phyloP scores from a whole-genome alignment of 2,113 vertebrate genomes.

The Theristicus caerulescens region DNA sequence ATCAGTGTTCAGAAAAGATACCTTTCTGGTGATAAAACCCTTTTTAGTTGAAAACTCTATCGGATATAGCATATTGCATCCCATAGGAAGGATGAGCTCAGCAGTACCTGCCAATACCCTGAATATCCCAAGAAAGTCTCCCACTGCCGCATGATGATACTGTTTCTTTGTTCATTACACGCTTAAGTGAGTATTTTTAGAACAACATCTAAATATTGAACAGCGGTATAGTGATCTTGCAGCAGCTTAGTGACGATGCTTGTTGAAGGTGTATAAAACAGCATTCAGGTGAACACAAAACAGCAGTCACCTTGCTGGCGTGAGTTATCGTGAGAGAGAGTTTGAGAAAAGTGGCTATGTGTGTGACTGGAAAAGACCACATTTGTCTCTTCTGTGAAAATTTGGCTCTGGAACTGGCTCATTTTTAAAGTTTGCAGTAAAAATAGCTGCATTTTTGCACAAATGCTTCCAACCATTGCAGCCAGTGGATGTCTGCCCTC shows the following conservation, averaged over 20 bases:
- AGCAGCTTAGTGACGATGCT: background rate
- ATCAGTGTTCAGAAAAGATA: background rate
- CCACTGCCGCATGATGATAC: background rate
- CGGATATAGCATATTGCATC: background rate
- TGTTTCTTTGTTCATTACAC: background rate
- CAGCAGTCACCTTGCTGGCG: background rate
- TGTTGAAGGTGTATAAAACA: background rate
- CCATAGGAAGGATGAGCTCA: background rate
- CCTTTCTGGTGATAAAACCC: background rate
- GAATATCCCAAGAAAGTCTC: background rate
- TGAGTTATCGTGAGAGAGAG: background rate
- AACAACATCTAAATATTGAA: background rate
- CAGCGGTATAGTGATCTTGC: background rate
- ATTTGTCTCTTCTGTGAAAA: background rate
- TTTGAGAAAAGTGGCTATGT: fast-evolving
- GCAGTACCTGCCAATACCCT: background rate
- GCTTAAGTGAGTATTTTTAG: background rate
- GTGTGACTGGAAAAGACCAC: background rate
- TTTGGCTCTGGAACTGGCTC: background rate
- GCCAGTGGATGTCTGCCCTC: background rate
- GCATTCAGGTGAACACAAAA: background rate
- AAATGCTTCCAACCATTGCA: background rate
- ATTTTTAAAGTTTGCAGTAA: background rate
- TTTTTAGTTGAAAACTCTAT: background rate
- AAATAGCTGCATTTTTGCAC: background rate